phyloP scores from a whole-genome alignment of 2,113 vertebrate genomes.

The Pleuronectes platessa region DNA sequence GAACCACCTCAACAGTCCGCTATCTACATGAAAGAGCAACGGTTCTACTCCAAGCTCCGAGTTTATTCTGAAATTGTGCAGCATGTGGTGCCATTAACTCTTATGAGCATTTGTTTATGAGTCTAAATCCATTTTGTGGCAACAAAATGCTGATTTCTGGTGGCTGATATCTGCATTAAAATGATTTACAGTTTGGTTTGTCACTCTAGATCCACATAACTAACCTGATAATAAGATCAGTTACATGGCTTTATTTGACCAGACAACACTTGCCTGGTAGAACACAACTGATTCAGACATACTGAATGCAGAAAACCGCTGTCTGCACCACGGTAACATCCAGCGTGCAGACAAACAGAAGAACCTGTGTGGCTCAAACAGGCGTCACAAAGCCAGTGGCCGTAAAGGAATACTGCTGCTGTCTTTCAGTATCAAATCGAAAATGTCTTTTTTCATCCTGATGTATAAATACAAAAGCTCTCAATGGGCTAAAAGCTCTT shows the following conservation, averaged over 20 bases:
- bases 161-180: slow-evolving; percentile 39
- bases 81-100: too few species aligned
- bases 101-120: neutral
- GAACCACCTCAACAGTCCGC: too few species aligned
- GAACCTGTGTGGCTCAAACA: neutral
- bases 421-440: slow-evolving; percentile 21
- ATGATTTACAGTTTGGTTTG: slow-evolving; percentile 33
- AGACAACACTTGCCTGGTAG: slow-evolving; percentile 31
- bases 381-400: neutral
- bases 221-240: slow-evolving; percentile 51
- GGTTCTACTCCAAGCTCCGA: too few species aligned
- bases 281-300: slow-evolving; percentile 20
- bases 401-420: slow-evolving; percentile 1
- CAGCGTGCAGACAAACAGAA: neutral
- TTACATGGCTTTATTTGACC: slow-evolving; percentile 33
- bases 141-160: slow-evolving; percentile 3
- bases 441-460: slow-evolving; percentile 28
- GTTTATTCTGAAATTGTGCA: too few species aligned
- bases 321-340: neutral
- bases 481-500: too few species aligned
- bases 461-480: too few species aligned
- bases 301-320: slow-evolving; percentile 6
- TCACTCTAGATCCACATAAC: slow-evolving; percentile 56
- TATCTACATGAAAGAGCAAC: too few species aligned
- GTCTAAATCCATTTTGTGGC: slow-evolving; percentile 27